Base-by-base conservation (phyloP, 1,140 invertebrate genomes). In the Drosophila tsacasi region DNA sequence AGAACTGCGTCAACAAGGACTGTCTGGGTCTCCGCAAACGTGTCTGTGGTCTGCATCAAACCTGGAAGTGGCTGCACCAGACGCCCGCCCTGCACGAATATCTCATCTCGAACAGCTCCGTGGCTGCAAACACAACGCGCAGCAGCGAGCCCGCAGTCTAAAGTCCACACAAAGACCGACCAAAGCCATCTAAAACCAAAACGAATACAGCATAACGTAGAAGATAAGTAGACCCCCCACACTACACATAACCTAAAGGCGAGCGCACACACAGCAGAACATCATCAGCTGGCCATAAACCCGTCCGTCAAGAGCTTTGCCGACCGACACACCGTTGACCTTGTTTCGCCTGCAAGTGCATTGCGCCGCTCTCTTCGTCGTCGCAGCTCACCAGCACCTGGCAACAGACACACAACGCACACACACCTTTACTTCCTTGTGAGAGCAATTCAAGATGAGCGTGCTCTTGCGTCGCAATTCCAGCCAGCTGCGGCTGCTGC, bases 1-100 rank as follows among this genome's bases (percentile, higher is more conserved):
- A 58, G 19, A 90, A 74, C 47, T 81, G 81, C 63, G 77, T 50
- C 93, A 96, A 96, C 76, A 93, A 93, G 94, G 97, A 97, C 93
- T 97, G 96, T 95, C 94, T 97, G 94, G 96, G 96, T 94, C 96
- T 97, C 94, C 95, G 97, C 94, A 96, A 95, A 94, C 96, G 97
- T 94, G 95, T 96, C 93, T 96, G 96, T 93, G 94, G 94, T 93
- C 95, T 97, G 93, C 96, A 97, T 93, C 97, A 97, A 93, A 97
- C 97, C 84, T 97, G 96, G 95, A 97, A 97, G 97, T 97, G 97
- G 97, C 93, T 98, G 92, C 97, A 98, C 93, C 96, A 97, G 93
- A 97, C 97, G 52, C 96, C 97, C 79, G 95, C 96, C 79, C 94
- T 97, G 60, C 97, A 98, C 95, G 96, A 97, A 81, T 97, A 97